phyloP scores from a whole-genome alignment of 37 sponge, comb jelly and placozoan genomes.

The Ianthella basta region DNA sequence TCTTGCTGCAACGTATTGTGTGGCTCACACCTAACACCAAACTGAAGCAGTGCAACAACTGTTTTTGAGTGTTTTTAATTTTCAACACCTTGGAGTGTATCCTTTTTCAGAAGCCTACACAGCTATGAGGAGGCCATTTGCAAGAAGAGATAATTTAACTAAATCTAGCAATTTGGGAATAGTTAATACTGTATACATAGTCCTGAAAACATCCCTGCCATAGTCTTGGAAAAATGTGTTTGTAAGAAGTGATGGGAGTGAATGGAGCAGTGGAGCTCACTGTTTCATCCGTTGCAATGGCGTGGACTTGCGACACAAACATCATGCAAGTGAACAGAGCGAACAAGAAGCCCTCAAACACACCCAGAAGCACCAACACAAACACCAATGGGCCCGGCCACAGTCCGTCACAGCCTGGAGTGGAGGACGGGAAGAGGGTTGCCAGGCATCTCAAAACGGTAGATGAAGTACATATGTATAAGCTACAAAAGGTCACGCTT shows the following conservation, averaged over 20 bases:
- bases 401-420: slow-evolving; percentile 85
- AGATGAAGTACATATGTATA: neutral
- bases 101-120: too few relatives aligned
- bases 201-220: neutral
- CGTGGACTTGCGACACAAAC: slow-evolving; percentile 94
- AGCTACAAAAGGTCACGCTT: neutral
- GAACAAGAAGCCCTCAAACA: slow-evolving; percentile 95
- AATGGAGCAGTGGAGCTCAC: slow-evolving; percentile 47
- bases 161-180: too few relatives aligned
- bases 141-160: too few relatives aligned
- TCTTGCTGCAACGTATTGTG: neutral
- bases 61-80: too few relatives aligned
- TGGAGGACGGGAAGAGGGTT: neutral
- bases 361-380: slow-evolving; percentile 82
- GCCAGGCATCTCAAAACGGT: neutral
- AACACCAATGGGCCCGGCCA: slow-evolving; percentile 85
- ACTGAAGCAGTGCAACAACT: too few relatives aligned
- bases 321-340: slow-evolving; percentile 96
- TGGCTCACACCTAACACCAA: too few relatives aligned
- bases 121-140: too few relatives aligned
- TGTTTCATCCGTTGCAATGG: slow-evolving; percentile 95
- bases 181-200: too few relatives aligned
- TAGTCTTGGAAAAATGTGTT: too few relatives aligned
- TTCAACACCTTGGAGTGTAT: too few relatives aligned
- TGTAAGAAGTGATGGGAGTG: too few relatives aligned